Evolutionary conservation across 23 tunicate genomes (phyloP), one percentile per base, ranked within the genome.

Genomic region (Botrylloides violaceus): DNA sequence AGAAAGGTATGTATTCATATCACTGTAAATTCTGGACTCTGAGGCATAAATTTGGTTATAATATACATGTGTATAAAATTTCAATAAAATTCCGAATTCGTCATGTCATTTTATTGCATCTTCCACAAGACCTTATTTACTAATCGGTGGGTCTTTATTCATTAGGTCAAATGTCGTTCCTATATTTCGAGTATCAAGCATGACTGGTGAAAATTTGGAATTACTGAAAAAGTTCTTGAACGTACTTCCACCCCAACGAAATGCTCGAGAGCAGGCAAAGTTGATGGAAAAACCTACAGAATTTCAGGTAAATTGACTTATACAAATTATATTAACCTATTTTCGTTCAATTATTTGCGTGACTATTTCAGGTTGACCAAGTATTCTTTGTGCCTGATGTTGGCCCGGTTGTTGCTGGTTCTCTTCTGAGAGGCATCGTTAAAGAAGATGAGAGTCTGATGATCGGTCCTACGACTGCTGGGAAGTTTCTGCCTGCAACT

Each of bases 341-440:
- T 49, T 49, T 49, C n/a, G n/a, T 19, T 49, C 21, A 49, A 21
- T 19, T 0, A 43, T 9, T 43, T 15, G 15, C 53, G 53, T 7
- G 9, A 9, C 53, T 9, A 7, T 43, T 43, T 28, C 66, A 81
- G 88, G 84, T 95, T 4, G 99, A 95, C 32, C 94, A 95, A 66
- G 76, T 82, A 1, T 95, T 64, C 79, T 43, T 85, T 49, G 96
- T 87, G 3, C 92, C 91, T 34, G 99, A 90, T 39, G 96, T 95
- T 32, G 99, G 99, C 12, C 77, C 92, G 3, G 99, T 95, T n/a
- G 99, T 95, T 4, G 92, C 89, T 24, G 99, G 99, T 1, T 76
- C 92, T 36, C 38, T 95, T 22, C 50, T 58, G 24, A 75, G 72
- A 23, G 96, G 96, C 2, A 66, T 84, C 7, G 66, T 95, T 0